Conservation (phyloP, 2,797 vertebrate species). For the Parambassis ranga region DNA sequence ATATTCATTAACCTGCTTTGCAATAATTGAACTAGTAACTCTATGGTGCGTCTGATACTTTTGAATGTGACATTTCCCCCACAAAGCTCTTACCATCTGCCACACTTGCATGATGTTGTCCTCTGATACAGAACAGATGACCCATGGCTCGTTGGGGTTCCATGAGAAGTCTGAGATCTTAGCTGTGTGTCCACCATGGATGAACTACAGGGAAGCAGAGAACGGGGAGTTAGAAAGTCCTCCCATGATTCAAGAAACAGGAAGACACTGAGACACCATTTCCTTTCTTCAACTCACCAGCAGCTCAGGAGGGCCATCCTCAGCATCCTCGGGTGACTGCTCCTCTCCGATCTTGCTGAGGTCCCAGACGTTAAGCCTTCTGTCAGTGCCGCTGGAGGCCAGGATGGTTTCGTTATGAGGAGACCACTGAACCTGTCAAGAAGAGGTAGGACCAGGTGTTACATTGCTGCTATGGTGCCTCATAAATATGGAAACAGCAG, state of each 20-base stretch:
- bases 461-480: background rate
- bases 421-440: slow-evolving; percentile 94
- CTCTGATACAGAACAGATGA: slow-evolving; percentile 95
- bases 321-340: slow-evolving; percentile 95
- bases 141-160: slow-evolving; percentile 97
- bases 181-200: slow-evolving; percentile 95
- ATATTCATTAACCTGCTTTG: background rate
- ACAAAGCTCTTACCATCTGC: slow-evolving; percentile 85
- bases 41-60: background rate
- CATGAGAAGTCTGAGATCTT: slow-evolving; percentile 97
- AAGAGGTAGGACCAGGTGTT: background rate
- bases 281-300: slow-evolving; percentile 89
- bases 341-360: slow-evolving; percentile 99
- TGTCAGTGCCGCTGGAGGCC: slow-evolving; percentile 96
- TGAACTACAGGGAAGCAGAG: slow-evolving; percentile 81
- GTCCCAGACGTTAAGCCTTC: slow-evolving; percentile 96
- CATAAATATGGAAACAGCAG: background rate
- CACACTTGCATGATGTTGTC: slow-evolving; percentile 98
- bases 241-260: no score
- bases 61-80: no score
- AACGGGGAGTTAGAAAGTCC: background rate
- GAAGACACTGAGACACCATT: no score
- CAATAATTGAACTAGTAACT: slow-evolving; percentile 16
- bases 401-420: slow-evolving; percentile 98
- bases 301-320: slow-evolving; percentile 95